A percentile compares a stretch with the other conserved stretches of the same genome.
Conservation (phyloP, 2,888 invertebrate genomes). For the Campoplex capitator region DNA sequence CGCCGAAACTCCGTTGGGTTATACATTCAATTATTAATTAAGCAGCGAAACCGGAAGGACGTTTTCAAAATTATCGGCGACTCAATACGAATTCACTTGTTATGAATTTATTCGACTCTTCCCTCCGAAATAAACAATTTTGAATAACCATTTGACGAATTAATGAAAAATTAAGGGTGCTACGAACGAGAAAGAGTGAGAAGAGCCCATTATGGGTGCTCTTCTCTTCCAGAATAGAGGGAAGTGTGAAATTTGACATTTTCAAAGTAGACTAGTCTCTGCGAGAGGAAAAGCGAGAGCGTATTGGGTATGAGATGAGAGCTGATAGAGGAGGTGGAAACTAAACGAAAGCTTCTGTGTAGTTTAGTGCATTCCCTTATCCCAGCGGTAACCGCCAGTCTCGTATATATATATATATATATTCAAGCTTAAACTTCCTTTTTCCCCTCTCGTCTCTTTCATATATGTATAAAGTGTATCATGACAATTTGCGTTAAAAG, state of each 20-base stretch:
- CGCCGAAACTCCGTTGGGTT: not conserved
- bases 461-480: slow-evolving; percentile 11
- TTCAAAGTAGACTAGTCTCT: not conserved
- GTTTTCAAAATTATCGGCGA: not conserved
- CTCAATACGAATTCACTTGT: not conserved
- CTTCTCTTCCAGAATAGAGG: slow-evolving; percentile 14
- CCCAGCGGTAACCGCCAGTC: slow-evolving; percentile 16
- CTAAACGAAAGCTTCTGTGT: slow-evolving; percentile 42
- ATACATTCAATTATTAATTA: not conserved
- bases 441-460: slow-evolving; percentile 13
- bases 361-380: slow-evolving; percentile 35
- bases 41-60: not conserved
- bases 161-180: not conserved
- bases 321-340: slow-evolving; percentile 8
- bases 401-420: not conserved
- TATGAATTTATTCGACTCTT: not conserved
- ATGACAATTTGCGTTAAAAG: slow-evolving; percentile 65
- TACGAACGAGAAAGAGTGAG: not conserved
- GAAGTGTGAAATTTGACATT: not conserved
- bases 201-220: not conserved
- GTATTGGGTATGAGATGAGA: not conserved
- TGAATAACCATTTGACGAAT: not conserved
- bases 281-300: not conserved
- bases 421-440: slow-evolving; percentile 15
- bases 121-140: not conserved